phyloP scores from a whole-genome alignment of 35 echinoderm and acorn worm genomes.

The Heliocidaris tuberculata region DNA sequence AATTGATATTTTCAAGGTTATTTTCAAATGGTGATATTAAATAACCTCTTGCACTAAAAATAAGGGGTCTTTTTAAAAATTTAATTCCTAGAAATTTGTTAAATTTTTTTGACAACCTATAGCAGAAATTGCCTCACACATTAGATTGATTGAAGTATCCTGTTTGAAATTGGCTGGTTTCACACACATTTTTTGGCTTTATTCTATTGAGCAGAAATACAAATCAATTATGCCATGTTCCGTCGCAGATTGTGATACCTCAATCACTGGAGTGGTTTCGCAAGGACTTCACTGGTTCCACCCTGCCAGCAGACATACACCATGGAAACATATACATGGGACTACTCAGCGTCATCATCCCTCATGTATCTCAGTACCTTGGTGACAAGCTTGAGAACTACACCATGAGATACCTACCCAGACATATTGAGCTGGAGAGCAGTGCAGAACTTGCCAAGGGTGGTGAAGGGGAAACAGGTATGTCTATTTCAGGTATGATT shows the following conservation, averaged over 20 bases:
- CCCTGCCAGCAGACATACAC: constrained; percentile 50
- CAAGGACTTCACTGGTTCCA: constrained; percentile 87
- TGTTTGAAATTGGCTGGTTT: not conserved
- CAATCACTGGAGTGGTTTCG: constrained; percentile 87
- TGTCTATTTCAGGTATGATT: not conserved
- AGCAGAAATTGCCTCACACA: not conserved
- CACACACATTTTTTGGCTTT: not conserved
- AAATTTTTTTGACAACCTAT: not conserved
- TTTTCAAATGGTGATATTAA: not conserved
- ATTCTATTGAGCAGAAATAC: not conserved
- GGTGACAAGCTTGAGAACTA: constrained; percentile 76
- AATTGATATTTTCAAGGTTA: not conserved
- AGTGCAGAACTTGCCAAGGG: constrained; percentile 36
- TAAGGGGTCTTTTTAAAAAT: not conserved
- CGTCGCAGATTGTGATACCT: constrained; percentile 65
- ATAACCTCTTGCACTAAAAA: not conserved
- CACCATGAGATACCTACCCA: constrained; percentile 66
- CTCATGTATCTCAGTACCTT: constrained; percentile 85
- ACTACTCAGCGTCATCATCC: constrained; percentile 65
- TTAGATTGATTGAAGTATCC: not conserved
- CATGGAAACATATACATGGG: constrained; percentile 76
- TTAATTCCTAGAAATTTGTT: not conserved
- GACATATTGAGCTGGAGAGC: constrained; percentile 64
- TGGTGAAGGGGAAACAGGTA: not conserved
- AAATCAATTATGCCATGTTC: not conserved